phyloP scores from a whole-genome alignment of 2,888 invertebrate species.

The Elegia similella region DNA sequence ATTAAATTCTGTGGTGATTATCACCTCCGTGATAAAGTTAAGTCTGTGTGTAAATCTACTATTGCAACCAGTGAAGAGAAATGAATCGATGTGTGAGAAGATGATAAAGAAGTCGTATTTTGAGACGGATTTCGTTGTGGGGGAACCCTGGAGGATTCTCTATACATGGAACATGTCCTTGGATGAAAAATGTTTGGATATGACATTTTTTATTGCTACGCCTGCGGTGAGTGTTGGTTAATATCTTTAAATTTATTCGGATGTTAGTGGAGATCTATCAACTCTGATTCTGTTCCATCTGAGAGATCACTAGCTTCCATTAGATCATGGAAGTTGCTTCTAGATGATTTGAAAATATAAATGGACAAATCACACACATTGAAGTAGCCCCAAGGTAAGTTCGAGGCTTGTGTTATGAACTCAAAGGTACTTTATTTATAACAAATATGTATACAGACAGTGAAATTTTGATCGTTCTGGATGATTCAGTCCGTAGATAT shows the following conservation, averaged over 20 bases:
- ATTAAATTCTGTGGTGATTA: not conserved
- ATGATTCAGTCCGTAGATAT: too few relatives aligned
- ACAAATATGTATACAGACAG: too few relatives aligned
- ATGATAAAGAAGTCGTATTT: conserved; percentile 52
- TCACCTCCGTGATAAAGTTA: not conserved
- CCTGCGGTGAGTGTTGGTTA: conserved; percentile 36
- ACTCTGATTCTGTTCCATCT: too few relatives aligned
- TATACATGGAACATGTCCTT: conserved; percentile 59
- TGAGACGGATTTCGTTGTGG: conserved; percentile 49
- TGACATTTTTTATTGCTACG: conserved; percentile 52
- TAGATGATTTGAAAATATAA: too few relatives aligned
- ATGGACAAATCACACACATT: too few relatives aligned
- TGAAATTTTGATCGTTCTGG: too few relatives aligned
- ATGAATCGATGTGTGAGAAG: conserved; percentile 38
- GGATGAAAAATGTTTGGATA: conserved; percentile 50
- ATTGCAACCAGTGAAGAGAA: conserved; percentile 21
- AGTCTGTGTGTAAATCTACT: conserved; percentile 16
- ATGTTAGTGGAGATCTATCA: too few relatives aligned
- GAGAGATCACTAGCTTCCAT: too few relatives aligned
- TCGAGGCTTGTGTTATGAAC: too few relatives aligned
- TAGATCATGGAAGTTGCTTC: too few relatives aligned
- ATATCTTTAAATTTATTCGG: not conserved
- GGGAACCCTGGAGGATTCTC: conserved; percentile 57
- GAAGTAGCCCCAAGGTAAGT: too few relatives aligned
- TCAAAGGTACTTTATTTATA: too few relatives aligned